A percentile compares a stretch with the other conserved stretches of the same genome.
Evolutionary conservation across 2,888 invertebrate species (phyloP).

Genomic region (Micoletzkya japonica): DNA sequence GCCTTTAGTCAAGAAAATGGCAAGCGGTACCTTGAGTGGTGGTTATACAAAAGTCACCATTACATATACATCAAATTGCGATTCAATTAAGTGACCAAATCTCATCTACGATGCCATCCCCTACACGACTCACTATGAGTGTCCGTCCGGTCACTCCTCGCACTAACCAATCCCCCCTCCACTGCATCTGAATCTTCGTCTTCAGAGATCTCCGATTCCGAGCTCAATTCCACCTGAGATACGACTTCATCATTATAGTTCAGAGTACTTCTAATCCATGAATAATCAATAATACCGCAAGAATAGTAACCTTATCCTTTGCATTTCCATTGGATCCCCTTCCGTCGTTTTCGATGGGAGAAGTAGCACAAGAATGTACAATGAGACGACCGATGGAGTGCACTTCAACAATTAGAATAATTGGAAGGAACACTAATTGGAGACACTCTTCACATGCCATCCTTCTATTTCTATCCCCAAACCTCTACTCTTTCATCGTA

Average conservation of each 20-base stretch:
- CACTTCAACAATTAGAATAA: constrained; percentile 31
- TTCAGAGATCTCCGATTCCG: constrained; percentile 30
- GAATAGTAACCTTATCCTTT: constrained; percentile 39
- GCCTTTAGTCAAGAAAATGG: too few relatives aligned
- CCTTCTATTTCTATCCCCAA: background rate
- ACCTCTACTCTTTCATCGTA: too few relatives aligned
- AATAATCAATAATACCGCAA: too few relatives aligned
- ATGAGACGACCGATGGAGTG: constrained; percentile 39
- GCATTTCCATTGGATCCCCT: constrained; percentile 35
- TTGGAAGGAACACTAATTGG: background rate
- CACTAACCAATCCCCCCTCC: constrained; percentile 15
- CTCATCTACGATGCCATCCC: too few relatives aligned
- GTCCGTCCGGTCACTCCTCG: background rate
- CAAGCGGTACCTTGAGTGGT: too few relatives aligned
- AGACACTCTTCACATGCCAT: background rate
- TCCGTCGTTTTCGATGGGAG: constrained; percentile 40
- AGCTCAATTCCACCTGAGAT: constrained; percentile 25
- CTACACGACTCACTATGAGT: background rate
- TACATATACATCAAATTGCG: too few relatives aligned
- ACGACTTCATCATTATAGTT: background rate
- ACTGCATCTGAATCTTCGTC: constrained; percentile 33
- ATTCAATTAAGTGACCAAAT: too few relatives aligned
- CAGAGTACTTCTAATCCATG: too few relatives aligned
- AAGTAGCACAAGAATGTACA: constrained; percentile 41
- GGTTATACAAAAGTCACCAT: too few relatives aligned